Conservation (phyloP, 2,797 vertebrate species). For the Gallirallus australis region DNA sequence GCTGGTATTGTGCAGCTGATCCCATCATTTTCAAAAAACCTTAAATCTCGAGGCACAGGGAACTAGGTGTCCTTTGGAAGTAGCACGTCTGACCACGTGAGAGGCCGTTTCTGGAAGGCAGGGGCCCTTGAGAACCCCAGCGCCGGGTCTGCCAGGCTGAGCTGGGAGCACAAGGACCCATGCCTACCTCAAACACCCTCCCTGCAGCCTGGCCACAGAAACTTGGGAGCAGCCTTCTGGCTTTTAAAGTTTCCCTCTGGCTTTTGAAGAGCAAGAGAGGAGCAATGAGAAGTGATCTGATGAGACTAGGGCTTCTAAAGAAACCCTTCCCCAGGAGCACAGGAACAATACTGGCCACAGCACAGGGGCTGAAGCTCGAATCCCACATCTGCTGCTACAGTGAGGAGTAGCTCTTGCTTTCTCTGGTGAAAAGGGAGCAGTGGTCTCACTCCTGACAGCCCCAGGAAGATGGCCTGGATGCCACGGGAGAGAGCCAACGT, state of each 20-base stretch:
- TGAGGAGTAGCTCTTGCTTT: background rate
- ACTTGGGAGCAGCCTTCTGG: background rate
- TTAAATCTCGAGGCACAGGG: background rate
- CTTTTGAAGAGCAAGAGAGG: background rate
- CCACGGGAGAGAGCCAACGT: rapidly evolving
- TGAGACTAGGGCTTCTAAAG: background rate
- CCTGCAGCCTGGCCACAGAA: background rate
- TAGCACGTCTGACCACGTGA: background rate
- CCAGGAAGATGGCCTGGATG: rapidly evolving
- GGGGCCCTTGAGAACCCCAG: background rate
- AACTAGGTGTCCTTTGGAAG: background rate
- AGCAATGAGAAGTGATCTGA: background rate
- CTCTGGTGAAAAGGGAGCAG: background rate
- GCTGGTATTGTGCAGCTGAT: background rate
- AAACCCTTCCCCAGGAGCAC: background rate
- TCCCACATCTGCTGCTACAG: background rate
- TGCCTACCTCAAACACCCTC: background rate
- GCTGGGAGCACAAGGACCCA: background rate
- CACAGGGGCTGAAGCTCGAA: background rate
- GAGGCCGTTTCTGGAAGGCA: rapidly evolving
- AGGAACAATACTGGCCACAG: rapidly evolving
- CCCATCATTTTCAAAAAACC: background rate
- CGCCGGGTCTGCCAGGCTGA: background rate
- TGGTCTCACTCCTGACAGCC: background rate
- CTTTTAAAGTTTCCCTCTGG: background rate